These are phyloP conservation scores for Endomychus coccineus DNA, from an alignment of 2,888 invertebrate species.

Conservation along the genomic window DNA sequence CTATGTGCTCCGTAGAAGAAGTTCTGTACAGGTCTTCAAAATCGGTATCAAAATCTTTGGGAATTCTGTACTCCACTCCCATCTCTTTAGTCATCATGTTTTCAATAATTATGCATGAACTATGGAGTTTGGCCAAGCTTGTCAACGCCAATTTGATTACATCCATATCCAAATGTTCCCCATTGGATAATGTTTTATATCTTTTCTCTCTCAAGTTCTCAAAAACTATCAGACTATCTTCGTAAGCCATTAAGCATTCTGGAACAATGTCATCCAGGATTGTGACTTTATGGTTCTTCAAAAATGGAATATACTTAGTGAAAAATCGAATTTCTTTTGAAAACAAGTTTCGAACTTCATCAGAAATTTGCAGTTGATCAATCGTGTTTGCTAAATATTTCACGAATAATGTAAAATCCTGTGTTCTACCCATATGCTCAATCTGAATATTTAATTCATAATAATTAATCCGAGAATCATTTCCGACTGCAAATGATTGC, in stretches of 20 bases:
- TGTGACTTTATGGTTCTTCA: slow-evolving; percentile 32
- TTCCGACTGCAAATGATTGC: slow-evolving; percentile 12
- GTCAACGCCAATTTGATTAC: slow-evolving; percentile 24
- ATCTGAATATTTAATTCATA: slow-evolving; percentile 17
- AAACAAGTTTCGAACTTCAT: slow-evolving; percentile 45
- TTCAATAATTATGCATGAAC: slow-evolving; percentile 38
- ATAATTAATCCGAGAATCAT: slow-evolving; percentile 29
- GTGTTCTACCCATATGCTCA: slow-evolving; percentile 10
- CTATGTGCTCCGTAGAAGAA: slow-evolving; percentile 29
- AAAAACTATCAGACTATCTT: slow-evolving; percentile 36
- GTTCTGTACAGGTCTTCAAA: slow-evolving; percentile 40
- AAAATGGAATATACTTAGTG: slow-evolving; percentile 39
- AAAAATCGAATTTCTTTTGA: slow-evolving; percentile 47
- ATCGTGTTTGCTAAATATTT: slow-evolving; percentile 53
- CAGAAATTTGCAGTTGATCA: slow-evolving; percentile 45
- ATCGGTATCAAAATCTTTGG: slow-evolving; percentile 18
- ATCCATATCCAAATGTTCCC: slow-evolving; percentile 20
- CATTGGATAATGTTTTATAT: slow-evolving; percentile 25
- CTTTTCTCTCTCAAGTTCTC: slow-evolving; percentile 36
- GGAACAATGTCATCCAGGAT: slow-evolving; percentile 32
- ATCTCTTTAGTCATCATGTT: slow-evolving; percentile 18
- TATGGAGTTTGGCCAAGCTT: slow-evolving; percentile 31
- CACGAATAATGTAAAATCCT: slow-evolving; percentile 47
- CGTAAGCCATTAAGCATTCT: slow-evolving; percentile 32
- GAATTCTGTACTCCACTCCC: slow-evolving; percentile 19